Percentiles rank a stretch among this genome's conserved stretches.
Conservation (phyloP, 2,797 vertebrate genomes). For the Onychomys leucogaster region DNA sequence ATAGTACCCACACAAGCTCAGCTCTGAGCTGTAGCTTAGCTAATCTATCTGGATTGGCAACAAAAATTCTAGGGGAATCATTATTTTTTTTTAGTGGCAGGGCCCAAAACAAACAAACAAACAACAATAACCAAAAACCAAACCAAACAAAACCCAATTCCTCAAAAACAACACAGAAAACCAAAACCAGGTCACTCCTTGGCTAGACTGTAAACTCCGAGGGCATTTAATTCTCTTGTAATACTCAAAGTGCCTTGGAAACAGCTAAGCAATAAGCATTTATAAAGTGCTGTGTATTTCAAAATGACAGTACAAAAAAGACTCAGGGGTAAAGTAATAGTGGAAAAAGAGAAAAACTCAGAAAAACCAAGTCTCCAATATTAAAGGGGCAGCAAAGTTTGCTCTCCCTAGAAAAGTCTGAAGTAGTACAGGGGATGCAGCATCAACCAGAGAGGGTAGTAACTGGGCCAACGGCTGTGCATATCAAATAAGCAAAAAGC, state of each 20-base stretch:
- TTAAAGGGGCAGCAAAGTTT: constrained; percentile 54
- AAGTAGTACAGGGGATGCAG: constrained; percentile 38
- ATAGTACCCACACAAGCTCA: not conserved
- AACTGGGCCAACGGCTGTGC: not conserved
- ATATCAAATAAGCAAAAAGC: constrained; percentile 25
- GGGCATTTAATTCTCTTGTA: constrained; percentile 57
- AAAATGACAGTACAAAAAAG: constrained; percentile 47
- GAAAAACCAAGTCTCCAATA: constrained; percentile 38
- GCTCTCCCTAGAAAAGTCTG: constrained; percentile 16
- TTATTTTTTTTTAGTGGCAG: constrained; percentile 40
- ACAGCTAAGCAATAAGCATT: constrained; percentile 38
- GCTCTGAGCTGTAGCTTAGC: not conserved
- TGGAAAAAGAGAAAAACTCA: not conserved
- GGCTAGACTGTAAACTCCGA: constrained; percentile 34
- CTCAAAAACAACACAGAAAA: constrained; percentile 29
- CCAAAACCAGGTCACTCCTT: constrained; percentile 53
- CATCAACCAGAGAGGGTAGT: not conserved
- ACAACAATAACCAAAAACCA: not conserved
- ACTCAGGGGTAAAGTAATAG: not conserved
- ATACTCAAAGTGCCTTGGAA: constrained; percentile 16
- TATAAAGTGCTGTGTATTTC: constrained; percentile 21
- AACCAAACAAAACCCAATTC: not conserved
- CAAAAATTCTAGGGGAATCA: constrained; percentile 27
- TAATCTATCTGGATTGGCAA: constrained; percentile 8
- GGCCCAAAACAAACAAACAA: constrained; percentile 14